These are phyloP conservation scores for Pomacea maculata DNA, from an alignment of 1,140 invertebrate genomes.

Conservation along the genomic window DNA sequence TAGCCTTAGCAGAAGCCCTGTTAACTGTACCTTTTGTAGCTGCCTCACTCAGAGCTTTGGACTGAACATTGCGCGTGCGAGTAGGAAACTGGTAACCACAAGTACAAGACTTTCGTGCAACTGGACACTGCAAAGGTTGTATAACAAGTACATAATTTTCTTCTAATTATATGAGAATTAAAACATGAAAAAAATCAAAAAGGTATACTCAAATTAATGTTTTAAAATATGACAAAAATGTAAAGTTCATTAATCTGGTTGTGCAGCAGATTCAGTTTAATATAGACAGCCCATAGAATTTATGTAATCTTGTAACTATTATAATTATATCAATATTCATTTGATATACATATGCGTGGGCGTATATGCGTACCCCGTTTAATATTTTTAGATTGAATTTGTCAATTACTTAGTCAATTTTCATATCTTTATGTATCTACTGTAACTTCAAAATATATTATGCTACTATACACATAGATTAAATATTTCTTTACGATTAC, in stretches of 20 bases:
- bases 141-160: neutral
- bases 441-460: neutral
- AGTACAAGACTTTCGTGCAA: slow-evolving; percentile 49
- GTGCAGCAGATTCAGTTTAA: neutral
- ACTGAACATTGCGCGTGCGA: slow-evolving; percentile 18
- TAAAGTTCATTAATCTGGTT: neutral
- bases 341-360: neutral
- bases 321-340: too few species aligned
- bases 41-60: slow-evolving; percentile 10
- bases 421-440: neutral
- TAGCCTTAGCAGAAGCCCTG: too few species aligned
- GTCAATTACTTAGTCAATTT: neutral
- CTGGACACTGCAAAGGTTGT: slow-evolving; percentile 43
- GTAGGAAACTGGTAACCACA: slow-evolving; percentile 38
- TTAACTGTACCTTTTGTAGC: slow-evolving; percentile 4
- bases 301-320: neutral
- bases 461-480: too few species aligned
- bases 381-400: slow-evolving; percentile 4
- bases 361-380: slow-evolving; percentile 1
- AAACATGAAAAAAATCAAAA: neutral
- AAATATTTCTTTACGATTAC: too few species aligned
- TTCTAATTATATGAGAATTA: neutral
- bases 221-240: neutral
- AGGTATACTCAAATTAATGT: neutral
- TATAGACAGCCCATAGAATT: neutral